Base-by-base conservation (phyloP, 2,888 invertebrate genomes). In the Flexamia atlantica region DNA sequence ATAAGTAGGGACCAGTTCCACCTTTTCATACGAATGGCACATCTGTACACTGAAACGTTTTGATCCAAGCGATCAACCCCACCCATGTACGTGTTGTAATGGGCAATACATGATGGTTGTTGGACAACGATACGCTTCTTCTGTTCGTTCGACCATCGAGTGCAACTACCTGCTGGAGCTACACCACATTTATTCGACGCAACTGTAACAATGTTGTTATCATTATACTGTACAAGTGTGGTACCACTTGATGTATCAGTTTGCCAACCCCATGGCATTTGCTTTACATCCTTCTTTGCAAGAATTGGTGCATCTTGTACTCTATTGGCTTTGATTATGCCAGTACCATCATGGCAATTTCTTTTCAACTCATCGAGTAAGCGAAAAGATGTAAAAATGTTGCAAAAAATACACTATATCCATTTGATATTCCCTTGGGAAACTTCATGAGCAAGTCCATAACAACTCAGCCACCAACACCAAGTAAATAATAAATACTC, bases 281-380 rank as follows among this genome's bases (percentile, higher is more conserved):
- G 84, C 76, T 85, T 80, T 72, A 80, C 85, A 74, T 84, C 81
- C 80, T 85, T n/a, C 17, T 23, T 86, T 83, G 86, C n/a, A 87
- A 32, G 32, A 68, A 30, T 74, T 76, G 87, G 86, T 36, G 84
- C 85, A 87, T 36, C 9, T 36, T 36, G 83, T 74, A 84, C 84
- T 85, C 87, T 1, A 87, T 86, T 20, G 88, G 70, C 74, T n/a
- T n/a, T 86, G 81, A 88, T 84, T 50, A 88, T 87, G 74, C 87
- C 87, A 46, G 87, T 87, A 42, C 83, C 86, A 84, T 83, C 85
- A 87, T 88, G 87, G 1, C 86, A 85, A n/a, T 76, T 83, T 36
- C 80, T 50, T 64, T 85, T 84, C 25, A 87, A 84, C 28, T 86
- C 70, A 23, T 60, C 68, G 20, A 88, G 83, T n/a, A 88, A 46